Percentiles rank a stretch among this genome's conserved stretches.
phyloP scores from a whole-genome alignment of 2,888 invertebrate genomes.

The Pammene fasciana region DNA sequence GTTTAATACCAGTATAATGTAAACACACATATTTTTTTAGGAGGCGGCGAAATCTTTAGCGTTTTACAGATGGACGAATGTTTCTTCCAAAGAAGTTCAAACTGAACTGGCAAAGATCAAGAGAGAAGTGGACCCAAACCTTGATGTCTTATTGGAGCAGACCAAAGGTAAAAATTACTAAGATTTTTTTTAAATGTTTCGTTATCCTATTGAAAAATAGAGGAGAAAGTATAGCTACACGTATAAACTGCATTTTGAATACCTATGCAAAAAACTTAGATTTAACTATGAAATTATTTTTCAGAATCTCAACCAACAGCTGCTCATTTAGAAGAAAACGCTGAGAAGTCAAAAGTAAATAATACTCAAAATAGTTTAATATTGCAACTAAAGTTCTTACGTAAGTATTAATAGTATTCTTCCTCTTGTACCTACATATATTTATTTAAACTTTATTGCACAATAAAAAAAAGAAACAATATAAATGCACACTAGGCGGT shows the following conservation, averaged over 20 bases:
- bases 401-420: slow-evolving; percentile 56
- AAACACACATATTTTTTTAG: no score
- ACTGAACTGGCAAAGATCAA: slow-evolving; percentile 60
- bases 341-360: slow-evolving; percentile 47
- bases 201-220: no score
- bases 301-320: slow-evolving; percentile 25
- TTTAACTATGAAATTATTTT: slow-evolving; percentile 7
- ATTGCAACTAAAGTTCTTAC: slow-evolving; percentile 58
- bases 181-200: no score
- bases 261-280: no score
- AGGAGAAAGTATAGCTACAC: no score
- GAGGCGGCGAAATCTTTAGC: slow-evolving; percentile 63
- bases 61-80: slow-evolving; percentile 57
- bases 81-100: slow-evolving; percentile 59
- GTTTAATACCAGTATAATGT: no score
- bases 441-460: no score
- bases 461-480: no score
- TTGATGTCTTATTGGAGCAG: slow-evolving; percentile 52
- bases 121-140: slow-evolving; percentile 56
- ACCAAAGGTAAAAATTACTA: slow-evolving; percentile 54
- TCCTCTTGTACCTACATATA: no score
- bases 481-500: no score
- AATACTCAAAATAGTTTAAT: slow-evolving; percentile 45
- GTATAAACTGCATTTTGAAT: no score
- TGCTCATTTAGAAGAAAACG: slow-evolving; percentile 2